Percentiles rank a stretch among this genome's conserved stretches.
Conservation (phyloP, 2,888 invertebrate genomes). For the Limenitis camilla region DNA sequence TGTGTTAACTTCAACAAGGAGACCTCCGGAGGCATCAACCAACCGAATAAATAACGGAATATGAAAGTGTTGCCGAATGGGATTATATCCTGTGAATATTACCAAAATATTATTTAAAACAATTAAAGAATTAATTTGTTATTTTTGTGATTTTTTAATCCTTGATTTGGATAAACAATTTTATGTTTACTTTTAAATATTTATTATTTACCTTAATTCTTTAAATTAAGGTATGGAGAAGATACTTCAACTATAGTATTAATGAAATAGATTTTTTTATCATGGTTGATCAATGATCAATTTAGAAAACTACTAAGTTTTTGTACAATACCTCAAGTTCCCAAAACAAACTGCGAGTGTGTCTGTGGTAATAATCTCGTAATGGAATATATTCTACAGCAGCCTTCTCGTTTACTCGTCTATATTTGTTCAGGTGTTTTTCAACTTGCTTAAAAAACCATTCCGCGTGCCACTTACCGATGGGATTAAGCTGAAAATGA, state of each 20-base stretch:
- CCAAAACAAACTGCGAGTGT: constrained; percentile 88
- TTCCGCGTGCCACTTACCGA: constrained; percentile 85
- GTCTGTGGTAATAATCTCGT: constrained; percentile 87
- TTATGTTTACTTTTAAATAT: too few species aligned
- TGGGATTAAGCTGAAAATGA: constrained; percentile 77
- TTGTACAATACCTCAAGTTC: constrained; percentile 77
- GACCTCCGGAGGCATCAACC: constrained; percentile 89
- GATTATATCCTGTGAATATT: constrained; percentile 80
- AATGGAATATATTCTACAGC: constrained; percentile 83
- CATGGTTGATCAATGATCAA: not conserved
- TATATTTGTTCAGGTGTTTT: constrained; percentile 49
- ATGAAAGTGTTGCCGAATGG: constrained; percentile 85
- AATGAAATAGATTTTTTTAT: too few species aligned
- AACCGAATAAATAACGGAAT: constrained; percentile 84
- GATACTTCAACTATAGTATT: too few species aligned
- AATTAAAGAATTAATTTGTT: too few species aligned
- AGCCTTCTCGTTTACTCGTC: constrained; percentile 35
- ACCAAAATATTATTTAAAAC: too few species aligned
- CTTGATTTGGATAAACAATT: too few species aligned
- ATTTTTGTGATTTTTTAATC: too few species aligned
- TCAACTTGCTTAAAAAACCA: constrained; percentile 90
- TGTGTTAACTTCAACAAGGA: constrained; percentile 86
- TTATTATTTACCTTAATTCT: too few species aligned
- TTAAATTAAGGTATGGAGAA: too few species aligned
- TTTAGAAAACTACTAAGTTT: not conserved